These are phyloP conservation scores for Drosophila hamatofila DNA, from an alignment of 2,888 invertebrate genomes.

Conservation along the genomic window DNA sequence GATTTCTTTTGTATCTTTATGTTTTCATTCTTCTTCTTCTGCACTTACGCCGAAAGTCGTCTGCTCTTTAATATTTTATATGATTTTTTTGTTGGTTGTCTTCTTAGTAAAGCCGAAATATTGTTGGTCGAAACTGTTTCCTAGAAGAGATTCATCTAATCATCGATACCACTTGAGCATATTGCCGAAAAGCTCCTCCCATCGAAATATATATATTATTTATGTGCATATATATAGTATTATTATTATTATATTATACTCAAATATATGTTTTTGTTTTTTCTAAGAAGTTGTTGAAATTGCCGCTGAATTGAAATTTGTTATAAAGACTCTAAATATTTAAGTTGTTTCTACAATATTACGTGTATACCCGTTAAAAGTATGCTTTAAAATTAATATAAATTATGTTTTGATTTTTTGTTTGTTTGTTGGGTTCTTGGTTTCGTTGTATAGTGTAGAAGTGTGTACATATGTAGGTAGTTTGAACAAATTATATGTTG, in stretches of 20 bases:
- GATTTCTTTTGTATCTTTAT: conserved; percentile 19
- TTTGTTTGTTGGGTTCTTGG: conserved; percentile 9
- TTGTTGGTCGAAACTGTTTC: conserved; percentile 63
- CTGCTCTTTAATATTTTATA: conserved; percentile 17
- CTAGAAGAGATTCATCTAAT: conserved; percentile 50
- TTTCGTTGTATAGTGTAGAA: conserved; percentile 23
- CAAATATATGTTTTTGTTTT: background rate
- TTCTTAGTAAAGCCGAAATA: conserved; percentile 65
- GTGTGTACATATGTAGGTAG: conserved; percentile 20
- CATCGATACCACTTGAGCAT: conserved; percentile 54
- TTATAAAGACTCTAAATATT: conserved; percentile 23
- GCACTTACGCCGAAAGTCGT: conserved; percentile 72
- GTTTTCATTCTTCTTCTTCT: conserved; percentile 32
- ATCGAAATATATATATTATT: conserved; percentile 36
- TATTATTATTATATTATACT: background rate
- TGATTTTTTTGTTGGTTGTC: conserved; percentile 15
- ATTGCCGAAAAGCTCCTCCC: conserved; percentile 55
- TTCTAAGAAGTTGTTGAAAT: conserved; percentile 19
- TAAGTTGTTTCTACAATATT: conserved; percentile 45
- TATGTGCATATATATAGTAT: conserved; percentile 4
- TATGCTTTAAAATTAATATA: conserved; percentile 32
- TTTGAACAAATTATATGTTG: conserved; percentile 47
- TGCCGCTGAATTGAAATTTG: conserved; percentile 35
- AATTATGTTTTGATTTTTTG: conserved; percentile 15
- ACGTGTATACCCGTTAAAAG: conserved; percentile 47